Evolutionary conservation across 2,113 vertebrate genomes (phyloP).

Genomic region (Nettapus auritus): DNA sequence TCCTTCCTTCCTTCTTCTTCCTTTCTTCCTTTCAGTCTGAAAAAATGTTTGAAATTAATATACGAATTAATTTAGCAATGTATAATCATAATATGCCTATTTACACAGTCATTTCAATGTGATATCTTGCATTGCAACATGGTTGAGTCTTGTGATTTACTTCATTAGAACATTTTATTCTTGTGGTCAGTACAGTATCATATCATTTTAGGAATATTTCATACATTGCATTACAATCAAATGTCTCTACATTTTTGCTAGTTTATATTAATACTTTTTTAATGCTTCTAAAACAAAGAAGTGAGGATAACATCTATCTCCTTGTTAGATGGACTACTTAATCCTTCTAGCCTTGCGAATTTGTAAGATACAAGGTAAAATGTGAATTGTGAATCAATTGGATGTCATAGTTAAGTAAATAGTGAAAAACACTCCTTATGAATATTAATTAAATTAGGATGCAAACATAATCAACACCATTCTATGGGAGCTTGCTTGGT

Average conservation of each 20-base stretch:
- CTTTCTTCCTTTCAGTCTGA: background rate
- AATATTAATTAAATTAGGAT: conserved; percentile 25
- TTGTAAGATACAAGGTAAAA: background rate
- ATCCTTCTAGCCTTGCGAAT: background rate
- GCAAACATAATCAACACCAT: background rate
- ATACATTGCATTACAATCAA: background rate
- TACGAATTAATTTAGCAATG: background rate
- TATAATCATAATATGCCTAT: background rate
- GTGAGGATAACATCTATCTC: background rate
- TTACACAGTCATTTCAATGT: background rate
- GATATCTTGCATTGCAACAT: background rate
- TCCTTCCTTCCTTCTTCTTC: background rate
- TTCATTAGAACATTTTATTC: background rate
- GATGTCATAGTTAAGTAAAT: background rate
- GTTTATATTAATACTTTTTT: background rate
- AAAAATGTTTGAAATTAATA: background rate
- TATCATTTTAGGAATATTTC: background rate
- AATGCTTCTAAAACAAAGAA: background rate
- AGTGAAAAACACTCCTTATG: background rate
- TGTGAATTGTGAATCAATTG: background rate
- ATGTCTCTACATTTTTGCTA: background rate
- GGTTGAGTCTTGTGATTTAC: background rate
- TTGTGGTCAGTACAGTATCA: background rate
- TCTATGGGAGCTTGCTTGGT: background rate
- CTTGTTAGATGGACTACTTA: background rate